Base-by-base conservation (phyloP, 37 sponge, comb jelly and placozoan species). In the Hexactinellida sp. region DNA sequence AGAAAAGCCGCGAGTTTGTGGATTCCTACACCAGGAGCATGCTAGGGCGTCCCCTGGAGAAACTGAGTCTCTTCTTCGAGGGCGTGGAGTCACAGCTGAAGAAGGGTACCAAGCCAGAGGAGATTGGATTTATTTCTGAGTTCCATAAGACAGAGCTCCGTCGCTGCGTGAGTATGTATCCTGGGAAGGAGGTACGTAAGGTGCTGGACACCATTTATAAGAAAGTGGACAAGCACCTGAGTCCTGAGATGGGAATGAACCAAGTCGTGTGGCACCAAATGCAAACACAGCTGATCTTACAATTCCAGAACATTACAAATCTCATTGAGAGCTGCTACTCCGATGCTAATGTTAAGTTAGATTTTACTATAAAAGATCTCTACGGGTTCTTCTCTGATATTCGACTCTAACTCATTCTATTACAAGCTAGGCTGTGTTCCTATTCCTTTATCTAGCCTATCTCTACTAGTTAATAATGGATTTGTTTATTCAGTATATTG, bases 11-110 rank as follows among this genome's bases (percentile, higher is more conserved):
- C 0, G 28, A 71, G 0, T 89, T 94, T 83, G 84, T 92, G 84
- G 89, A 88, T 51, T 41, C 38, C 25, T 96, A 96, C 54, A 90
- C 93, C 38, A 87, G 38, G 16, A 83, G 39, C 35, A 89, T 85
- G 54, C 89, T 96, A 0, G 97, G 97, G 9, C 85, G 88, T 38
- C 97, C 97, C 0, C 85, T 96, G 51, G 95, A 96, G 86, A 94
- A 94, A 36, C 88, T 96, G 52, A 96, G 94, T 85, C 91, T 87
- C 1, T 96, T 96, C 88, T 92, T 96, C 89, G 97, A 96, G 39
- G 94, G 97, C 23, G 91, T 96, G 0, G 93, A 94, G 82, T 37
- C 37, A 25, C 89, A 92, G 38, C 47, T 89, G 10, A 93, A 91
- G 0, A 54, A 86, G 38, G 95, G 95, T 19, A 90, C 90, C 0